Evolutionary conservation across 2,797 vertebrate species (phyloP).

Genomic region (Aulostomus chinensis): DNA sequence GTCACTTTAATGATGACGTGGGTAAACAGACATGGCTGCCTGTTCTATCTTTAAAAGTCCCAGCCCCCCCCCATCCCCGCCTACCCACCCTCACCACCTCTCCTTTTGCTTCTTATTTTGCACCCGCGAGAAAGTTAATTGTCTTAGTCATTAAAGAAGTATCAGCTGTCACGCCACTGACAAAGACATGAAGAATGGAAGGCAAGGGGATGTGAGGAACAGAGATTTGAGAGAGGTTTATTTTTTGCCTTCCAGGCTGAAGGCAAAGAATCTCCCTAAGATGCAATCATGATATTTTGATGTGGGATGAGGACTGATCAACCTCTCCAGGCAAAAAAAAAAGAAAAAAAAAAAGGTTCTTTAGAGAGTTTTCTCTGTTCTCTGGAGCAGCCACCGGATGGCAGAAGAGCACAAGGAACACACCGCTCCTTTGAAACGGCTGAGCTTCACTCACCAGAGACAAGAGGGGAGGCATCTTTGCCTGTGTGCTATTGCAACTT

Average conservation of each 20-base stretch:
- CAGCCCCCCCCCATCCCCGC: slow-evolving; percentile 11
- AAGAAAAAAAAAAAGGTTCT: slow-evolving; percentile 6
- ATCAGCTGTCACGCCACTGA: slow-evolving; percentile 76
- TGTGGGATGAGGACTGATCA: slow-evolving; percentile 65
- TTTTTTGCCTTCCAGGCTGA: slow-evolving; percentile 68
- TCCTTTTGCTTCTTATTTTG: slow-evolving; percentile 60
- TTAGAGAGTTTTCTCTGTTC: slow-evolving; percentile 48
- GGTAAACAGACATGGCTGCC: slow-evolving; percentile 67
- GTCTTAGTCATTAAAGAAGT: slow-evolving; percentile 76
- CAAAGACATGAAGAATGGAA: slow-evolving; percentile 62
- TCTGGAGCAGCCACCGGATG: slow-evolving; percentile 75
- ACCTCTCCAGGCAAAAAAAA: slow-evolving; percentile 46
- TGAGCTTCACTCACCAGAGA: slow-evolving; percentile 39
- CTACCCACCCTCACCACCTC: slow-evolving; percentile 14
- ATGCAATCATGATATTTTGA: slow-evolving; percentile 75
- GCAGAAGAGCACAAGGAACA: slow-evolving; percentile 83
- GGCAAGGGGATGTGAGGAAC: slow-evolving; percentile 55
- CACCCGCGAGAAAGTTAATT: slow-evolving; percentile 74
- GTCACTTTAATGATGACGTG: slow-evolving; percentile 81
- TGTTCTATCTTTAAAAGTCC: slow-evolving; percentile 55
- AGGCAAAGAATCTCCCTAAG: slow-evolving; percentile 69
- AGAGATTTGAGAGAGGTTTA: slow-evolving; percentile 58
- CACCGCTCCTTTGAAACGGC: slow-evolving; percentile 31
- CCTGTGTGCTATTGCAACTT: slow-evolving; percentile 27
- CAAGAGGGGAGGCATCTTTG: slow-evolving; percentile 20